Evolutionary conservation across 2,888 invertebrate genomes (phyloP), one percentile per base, ranked within the genome.

Genomic region (Myopa testacea): DNA sequence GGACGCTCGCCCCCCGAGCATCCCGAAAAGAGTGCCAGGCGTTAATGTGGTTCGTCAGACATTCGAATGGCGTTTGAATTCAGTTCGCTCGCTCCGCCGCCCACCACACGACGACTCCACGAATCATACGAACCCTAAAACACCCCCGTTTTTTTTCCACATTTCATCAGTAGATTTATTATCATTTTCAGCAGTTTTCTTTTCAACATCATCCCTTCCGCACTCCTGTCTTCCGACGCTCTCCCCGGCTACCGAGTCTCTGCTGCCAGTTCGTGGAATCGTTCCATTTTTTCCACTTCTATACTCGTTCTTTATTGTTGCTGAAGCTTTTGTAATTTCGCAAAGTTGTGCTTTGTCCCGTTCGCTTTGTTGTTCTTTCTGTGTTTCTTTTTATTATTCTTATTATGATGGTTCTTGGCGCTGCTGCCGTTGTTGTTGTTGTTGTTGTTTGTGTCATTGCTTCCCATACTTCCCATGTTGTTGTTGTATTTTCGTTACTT

Each of bases 401-500:
- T 65, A 65, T 38, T 65, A 38, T 65, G 7, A 34, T 26, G 19
- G 14, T 62, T 62, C 14, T 62, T 26, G 7, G 12, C 19, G n/a
- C 45, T 63, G 62, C 40, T 19, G 40, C 34, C n/a, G 26, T 34
- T 63, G 37, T 58, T 45, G 45, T n/a, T 58, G 26, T 60, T 74
- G 50, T 55, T 74, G 52, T 50, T 63, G 45, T 40, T 74, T 62
- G 26, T 12, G 62, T 58, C 40, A 69, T 58, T 52, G 26, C 16
- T 40, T 73, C 19, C n/a, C 50, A 4, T n/a, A n/a, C n/a, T n/a
- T n/a, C n/a, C n/a, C n/a, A n/a, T n/a, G 52, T 75, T 65, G 62
- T 60, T 75, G 83, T 86, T 81, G 86, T 87, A 87, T 87, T 87
- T 87, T 87, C 86, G 87, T 86, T 88, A 87, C 88, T 87, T 87